Base-by-base conservation (phyloP, 2,888 invertebrate genomes). In the Sipha maydis region DNA sequence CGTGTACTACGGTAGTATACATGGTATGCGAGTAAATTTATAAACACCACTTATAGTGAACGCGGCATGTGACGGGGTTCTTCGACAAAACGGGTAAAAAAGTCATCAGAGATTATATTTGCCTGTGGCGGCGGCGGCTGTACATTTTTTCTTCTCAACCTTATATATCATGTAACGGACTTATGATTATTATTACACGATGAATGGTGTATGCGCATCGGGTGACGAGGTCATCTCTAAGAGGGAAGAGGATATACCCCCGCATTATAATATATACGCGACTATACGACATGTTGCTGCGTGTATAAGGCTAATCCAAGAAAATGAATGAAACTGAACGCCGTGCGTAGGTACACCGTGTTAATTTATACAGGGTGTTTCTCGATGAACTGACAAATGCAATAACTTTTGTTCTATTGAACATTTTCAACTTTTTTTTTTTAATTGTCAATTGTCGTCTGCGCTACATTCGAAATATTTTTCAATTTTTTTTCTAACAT, bases 81-180 rank as follows among this genome's bases (percentile, higher is more conserved):
- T 54, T n/a, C 28, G 54, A 77, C 77, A 17, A 54, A 54, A 54
- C 54, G 77, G 77, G 48, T 77, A 77, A 77, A 77, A 77, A 77
- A 77, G 77, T 77, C 77, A 54, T 77, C 77, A 48, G 48, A 77
- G 77, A 5, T 77, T 48, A 54, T 77, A 14, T 48, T 48, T n/a
- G 71, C 71, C 31, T 25, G 71, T 31, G 69, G 69, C 71, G 71
- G 28, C 71, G 11, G 69, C 28, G 28, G 69, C n/a, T 3, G 31
- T 31, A 71, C 19, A 61, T 61, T 61, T 61, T 61, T 61, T 61
- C 28, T 71, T 28, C 71, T 71, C 14, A 14, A 28, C 25, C 25
- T 61, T 28, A 28, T 69, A 28, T 28, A 69, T 71, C 71, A 28
- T 71, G 17, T 31, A 28, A 17, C 28, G 17, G 71, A 31, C 17